Percentiles rank a stretch among this genome's conserved stretches.
phyloP scores from a whole-genome alignment of 1,140 invertebrate species.

The Bombus polaris region DNA sequence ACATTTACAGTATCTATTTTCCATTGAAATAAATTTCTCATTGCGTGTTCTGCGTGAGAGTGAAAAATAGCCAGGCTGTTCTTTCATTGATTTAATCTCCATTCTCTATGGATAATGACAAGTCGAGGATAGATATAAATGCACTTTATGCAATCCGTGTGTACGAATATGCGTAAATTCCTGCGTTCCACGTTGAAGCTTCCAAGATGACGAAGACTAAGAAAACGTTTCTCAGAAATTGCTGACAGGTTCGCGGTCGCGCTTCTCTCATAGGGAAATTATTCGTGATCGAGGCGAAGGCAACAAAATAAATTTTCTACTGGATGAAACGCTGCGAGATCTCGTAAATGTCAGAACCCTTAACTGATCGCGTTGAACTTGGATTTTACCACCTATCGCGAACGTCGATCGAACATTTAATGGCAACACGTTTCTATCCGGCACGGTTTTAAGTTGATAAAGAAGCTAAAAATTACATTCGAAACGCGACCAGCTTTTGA shows the following conservation, averaged over 20 bases:
- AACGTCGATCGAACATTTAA: no score
- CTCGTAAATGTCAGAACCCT: not conserved
- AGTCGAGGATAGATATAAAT: not conserved
- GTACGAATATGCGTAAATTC: not conserved
- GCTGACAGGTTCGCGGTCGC: not conserved
- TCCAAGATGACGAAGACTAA: not conserved
- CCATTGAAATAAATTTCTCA: constrained; percentile 9
- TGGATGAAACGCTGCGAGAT: not conserved
- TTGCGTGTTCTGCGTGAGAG: not conserved
- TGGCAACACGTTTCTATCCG: no score
- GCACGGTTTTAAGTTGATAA: no score
- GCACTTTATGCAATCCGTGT: not conserved
- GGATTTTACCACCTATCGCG: not conserved
- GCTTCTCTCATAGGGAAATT: not conserved
- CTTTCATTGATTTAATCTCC: not conserved
- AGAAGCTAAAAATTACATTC: no score
- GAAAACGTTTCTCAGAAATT: not conserved
- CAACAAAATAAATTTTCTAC: not conserved
- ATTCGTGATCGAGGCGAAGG: not conserved
- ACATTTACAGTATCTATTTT: not conserved
- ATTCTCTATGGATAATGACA: not conserved
- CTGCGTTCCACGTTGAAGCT: not conserved
- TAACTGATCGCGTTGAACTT: not conserved
- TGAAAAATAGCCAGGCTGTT: not conserved
- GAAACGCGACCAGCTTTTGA: no score